Evolutionary conservation across 2,888 invertebrate species (phyloP).

Genomic region (Allacma fusca): DNA sequence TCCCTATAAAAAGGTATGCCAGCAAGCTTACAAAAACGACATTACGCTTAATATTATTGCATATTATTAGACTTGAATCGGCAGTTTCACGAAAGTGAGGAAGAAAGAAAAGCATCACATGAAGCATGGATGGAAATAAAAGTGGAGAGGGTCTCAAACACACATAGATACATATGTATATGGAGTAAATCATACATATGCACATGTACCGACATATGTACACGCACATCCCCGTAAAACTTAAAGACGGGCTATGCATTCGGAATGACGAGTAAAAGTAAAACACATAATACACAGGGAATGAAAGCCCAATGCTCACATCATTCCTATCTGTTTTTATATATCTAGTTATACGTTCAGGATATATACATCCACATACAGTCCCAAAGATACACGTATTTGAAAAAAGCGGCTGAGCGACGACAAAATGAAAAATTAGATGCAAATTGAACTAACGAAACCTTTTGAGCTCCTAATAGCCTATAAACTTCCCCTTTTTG

Average conservation of each 20-base stretch:
- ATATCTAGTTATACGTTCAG: too few relatives aligned
- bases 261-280: background rate
- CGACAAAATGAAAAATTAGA: constrained; percentile 46
- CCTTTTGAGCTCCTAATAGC: constrained; percentile 49
- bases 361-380: too few relatives aligned
- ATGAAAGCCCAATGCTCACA: too few relatives aligned
- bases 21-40: background rate
- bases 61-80: constrained; percentile 1
- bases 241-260: background rate
- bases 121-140: background rate
- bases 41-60: constrained; percentile 7
- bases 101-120: background rate
- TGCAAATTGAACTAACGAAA: constrained; percentile 51
- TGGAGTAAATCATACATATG: too few relatives aligned
- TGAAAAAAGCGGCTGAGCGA: constrained; percentile 27
- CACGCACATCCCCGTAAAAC: background rate
- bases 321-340: too few relatives aligned
- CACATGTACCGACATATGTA: too few relatives aligned
- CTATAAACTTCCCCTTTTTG: constrained; percentile 46
- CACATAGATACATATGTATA: too few relatives aligned
- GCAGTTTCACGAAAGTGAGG: background rate
- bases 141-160: background rate
- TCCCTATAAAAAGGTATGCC: too few relatives aligned
- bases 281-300: too few relatives aligned
- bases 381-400: background rate